Evolutionary conservation across 2,113 vertebrate genomes (phyloP).

Genomic region (Stictonetta naevosa): DNA sequence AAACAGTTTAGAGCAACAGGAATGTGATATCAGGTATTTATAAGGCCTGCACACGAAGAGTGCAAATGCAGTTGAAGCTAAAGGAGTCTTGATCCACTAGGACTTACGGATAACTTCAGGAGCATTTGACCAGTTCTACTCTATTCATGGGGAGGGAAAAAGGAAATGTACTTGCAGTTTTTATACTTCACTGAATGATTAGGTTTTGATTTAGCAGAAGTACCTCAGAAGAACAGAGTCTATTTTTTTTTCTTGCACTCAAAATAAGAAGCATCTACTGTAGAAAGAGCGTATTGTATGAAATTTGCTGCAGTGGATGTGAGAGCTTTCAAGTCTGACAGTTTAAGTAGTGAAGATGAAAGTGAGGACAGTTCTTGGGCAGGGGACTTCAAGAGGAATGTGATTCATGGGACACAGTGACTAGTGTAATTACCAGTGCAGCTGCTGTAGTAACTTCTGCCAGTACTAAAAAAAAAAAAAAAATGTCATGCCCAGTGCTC

Average conservation of each 20-base stretch:
- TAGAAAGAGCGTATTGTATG: fast-evolving
- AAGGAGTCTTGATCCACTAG: background rate
- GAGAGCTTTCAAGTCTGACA: background rate
- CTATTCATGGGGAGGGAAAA: fast-evolving
- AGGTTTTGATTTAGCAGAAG: background rate
- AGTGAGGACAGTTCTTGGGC: conserved; percentile 43
- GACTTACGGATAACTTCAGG: background rate
- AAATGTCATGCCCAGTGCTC: background rate
- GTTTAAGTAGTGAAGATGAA: background rate
- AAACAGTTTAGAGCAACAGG: background rate
- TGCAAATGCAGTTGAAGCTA: no score
- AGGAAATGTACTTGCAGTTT: background rate
- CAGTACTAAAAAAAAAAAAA: background rate
- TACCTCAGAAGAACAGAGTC: background rate
- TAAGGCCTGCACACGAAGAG: background rate
- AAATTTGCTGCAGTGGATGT: background rate
- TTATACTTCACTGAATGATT: background rate
- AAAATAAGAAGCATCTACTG: background rate
- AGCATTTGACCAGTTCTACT: background rate
- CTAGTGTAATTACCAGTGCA: background rate
- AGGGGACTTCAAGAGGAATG: conserved; percentile 3
- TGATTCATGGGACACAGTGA: background rate
- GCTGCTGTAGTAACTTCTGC: background rate
- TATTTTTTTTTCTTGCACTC: background rate
- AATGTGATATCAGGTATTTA: background rate